Conservation (phyloP, 2,797 vertebrate species). For the Spheniscus humboldti region DNA sequence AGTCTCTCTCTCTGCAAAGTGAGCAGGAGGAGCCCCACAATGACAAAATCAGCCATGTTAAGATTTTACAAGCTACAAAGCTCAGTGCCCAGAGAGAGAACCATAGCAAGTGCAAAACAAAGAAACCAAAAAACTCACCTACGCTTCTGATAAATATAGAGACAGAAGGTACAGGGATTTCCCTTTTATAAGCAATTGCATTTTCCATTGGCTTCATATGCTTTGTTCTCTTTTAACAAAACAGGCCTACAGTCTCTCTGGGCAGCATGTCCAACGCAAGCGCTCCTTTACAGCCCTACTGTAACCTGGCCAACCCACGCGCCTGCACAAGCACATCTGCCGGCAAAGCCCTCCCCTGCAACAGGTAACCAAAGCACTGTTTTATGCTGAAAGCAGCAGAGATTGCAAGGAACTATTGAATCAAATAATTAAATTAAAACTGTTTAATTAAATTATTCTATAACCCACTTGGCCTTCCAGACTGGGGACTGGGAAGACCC, state of each 20-base stretch:
- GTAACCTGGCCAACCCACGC: accelerated
- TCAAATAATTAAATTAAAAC: background rate
- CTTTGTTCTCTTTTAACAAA: background rate
- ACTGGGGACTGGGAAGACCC: background rate
- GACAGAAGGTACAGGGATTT: background rate
- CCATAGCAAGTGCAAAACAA: background rate
- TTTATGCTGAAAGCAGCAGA: background rate
- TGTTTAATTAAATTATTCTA: background rate
- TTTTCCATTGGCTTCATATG: background rate
- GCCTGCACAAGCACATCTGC: background rate
- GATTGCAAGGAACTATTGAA: background rate
- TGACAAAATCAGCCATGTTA: background rate
- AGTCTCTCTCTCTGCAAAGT: background rate
- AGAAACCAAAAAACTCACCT: background rate
- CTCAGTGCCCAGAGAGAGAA: background rate
- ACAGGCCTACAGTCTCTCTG: background rate
- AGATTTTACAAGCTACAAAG: background rate
- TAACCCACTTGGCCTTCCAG: background rate
- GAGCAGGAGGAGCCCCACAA: background rate
- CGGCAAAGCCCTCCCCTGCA: background rate
- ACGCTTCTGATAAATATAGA: background rate
- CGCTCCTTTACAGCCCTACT: background rate
- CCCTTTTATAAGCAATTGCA: background rate
- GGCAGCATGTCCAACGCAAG: accelerated
- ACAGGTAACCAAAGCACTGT: background rate